A percentile compares a stretch with the other conserved stretches of the same genome.
phyloP scores from a whole-genome alignment of 2,113 vertebrate genomes.

The Pelusios castaneus region DNA sequence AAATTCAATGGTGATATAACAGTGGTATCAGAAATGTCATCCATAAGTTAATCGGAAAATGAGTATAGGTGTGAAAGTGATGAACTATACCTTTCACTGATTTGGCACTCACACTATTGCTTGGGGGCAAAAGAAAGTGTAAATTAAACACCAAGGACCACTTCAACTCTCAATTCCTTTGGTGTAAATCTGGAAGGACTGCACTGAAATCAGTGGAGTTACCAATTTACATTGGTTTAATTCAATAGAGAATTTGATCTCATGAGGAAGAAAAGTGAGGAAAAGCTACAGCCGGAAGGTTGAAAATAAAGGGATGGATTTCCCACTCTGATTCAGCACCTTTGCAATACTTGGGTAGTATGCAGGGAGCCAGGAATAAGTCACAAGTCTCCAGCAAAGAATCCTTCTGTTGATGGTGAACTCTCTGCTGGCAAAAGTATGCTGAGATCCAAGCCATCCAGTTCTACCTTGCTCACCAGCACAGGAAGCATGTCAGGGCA shows the following conservation, averaged over 20 bases:
- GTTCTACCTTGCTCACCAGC: rapidly evolving
- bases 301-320: neutral
- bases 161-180: neutral
- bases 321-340: neutral
- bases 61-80: neutral
- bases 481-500: rapidly evolving
- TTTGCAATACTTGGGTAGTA: neutral
- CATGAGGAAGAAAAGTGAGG: neutral
- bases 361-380: neutral
- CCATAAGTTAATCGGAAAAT: neutral
- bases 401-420: neutral
- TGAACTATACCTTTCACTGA: neutral
- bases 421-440: neutral
- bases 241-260: neutral
- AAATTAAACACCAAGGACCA: neutral
- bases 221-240: neutral
- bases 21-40: neutral
- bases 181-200: neutral
- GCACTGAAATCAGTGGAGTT: neutral
- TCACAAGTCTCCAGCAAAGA: neutral
- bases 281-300: neutral
- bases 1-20: neutral
- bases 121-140: neutral
- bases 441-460: rapidly evolving
- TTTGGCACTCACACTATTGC: neutral